Percentiles rank a stretch among this genome's conserved stretches.
Conservation (phyloP, 2,797 vertebrate species). For the Tauraco hartlaubi region DNA sequence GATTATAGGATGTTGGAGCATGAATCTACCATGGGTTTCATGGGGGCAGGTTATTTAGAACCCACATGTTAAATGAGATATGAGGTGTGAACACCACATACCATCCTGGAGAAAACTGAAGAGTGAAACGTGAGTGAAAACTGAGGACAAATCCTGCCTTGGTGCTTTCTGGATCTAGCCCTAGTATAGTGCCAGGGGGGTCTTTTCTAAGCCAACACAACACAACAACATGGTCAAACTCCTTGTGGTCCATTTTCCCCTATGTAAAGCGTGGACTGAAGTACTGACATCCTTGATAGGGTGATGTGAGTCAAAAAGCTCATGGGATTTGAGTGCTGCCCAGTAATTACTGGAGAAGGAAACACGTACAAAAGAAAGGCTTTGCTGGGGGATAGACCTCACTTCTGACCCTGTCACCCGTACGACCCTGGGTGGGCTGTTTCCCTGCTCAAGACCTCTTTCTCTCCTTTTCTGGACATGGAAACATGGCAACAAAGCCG, state of each 20-base stretch:
- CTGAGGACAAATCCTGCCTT: neutral
- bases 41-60: neutral
- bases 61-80: neutral
- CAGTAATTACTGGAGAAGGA: neutral
- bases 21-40: neutral
- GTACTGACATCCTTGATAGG: neutral
- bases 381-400: neutral
- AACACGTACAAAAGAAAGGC: fast-evolving
- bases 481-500: neutral
- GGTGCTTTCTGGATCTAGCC: neutral
- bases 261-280: neutral
- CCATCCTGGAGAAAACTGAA: neutral
- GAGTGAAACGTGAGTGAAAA: neutral
- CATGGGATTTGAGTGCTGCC: neutral
- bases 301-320: neutral
- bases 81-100: neutral
- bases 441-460: neutral
- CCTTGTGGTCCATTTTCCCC: neutral
- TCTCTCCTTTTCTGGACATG: neutral
- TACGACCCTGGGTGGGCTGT: neutral
- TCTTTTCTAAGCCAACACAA: neutral
- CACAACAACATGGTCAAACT: neutral
- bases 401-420: neutral
- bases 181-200: neutral
- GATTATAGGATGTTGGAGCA: neutral